Evolutionary conservation across 2,797 vertebrate species (phyloP), one percentile per base, ranked within the genome.

Genomic region (Crypturellus tataupa): DNA sequence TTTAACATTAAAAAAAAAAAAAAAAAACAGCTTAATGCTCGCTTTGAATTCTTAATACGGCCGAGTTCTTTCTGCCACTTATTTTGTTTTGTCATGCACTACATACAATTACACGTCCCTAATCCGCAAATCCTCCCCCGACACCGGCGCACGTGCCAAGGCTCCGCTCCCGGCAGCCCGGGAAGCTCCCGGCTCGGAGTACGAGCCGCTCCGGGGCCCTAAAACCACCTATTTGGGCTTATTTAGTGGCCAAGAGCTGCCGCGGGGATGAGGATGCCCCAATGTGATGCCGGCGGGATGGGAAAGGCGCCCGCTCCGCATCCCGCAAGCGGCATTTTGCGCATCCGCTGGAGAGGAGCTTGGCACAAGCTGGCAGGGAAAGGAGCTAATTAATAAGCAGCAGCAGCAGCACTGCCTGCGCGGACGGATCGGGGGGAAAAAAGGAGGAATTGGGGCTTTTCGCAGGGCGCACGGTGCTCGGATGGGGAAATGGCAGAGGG

Each of bases 11-110:
- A 46, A 46, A 46, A 46, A 46, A 46, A 42, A 42, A 42, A 44
- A 44, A 44, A 44, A 91, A 86, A 49, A 93, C 80, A 94, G 90
- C 92, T 85, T 91, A 88, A 85, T 1, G 55, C 89, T 94, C 6
- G 42, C 90, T 96, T 84, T 92, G 95, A 96, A 95, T 97, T 12
- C 88, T 95, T 97, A 96, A 96, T 95, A 91, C 65, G 37, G 71
- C 91, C 2, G 44, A 95, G 92, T 95, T 95, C 95, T 93, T 94
- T 80, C 85, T 92, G 92, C 93, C 94, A 91, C 94, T 97, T 94
- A 94, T 65, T 97, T 97, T 96, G 96, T 96, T 97, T 97, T 96
- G 94, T 90, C 94, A 96, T 94, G 95, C 96, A 94, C 93, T 97
- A 90, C 90, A 96, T 94, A 95, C 65, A 96, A 90, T 96, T 95